These are phyloP conservation scores for Siniperca chuatsi DNA, from an alignment of 2,113 vertebrate species.

Conservation along the genomic window DNA sequence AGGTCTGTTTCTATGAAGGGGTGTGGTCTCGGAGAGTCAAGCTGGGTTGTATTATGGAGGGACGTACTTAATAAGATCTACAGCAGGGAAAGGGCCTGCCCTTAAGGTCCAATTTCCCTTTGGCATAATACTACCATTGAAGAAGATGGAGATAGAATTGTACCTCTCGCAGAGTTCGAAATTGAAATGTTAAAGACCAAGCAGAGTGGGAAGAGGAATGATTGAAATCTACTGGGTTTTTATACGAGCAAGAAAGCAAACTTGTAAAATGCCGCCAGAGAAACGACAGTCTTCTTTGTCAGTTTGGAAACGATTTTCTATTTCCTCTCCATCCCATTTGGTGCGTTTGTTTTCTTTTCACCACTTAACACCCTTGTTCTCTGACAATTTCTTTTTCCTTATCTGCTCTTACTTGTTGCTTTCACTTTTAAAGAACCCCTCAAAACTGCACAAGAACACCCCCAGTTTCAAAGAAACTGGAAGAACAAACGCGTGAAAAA, in stretches of 20 bases:
- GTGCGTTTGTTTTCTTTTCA: slow-evolving; percentile 25
- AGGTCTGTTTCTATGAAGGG: slow-evolving; percentile 58
- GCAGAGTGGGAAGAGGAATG: slow-evolving; percentile 45
- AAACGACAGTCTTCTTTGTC: background rate
- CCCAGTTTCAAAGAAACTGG: slow-evolving; percentile 55
- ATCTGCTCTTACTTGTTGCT: slow-evolving; percentile 14
- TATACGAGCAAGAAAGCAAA: background rate
- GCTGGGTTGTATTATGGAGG: slow-evolving; percentile 69
- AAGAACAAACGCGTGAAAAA: slow-evolving; percentile 64
- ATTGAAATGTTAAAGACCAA: slow-evolving; percentile 72
- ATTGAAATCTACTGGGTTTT: slow-evolving; percentile 35
- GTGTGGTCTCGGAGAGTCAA: slow-evolving; percentile 62
- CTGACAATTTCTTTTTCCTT: background rate
- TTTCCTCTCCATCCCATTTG: background rate
- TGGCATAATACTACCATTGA: slow-evolving; percentile 67
- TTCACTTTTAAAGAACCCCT: slow-evolving; percentile 37
- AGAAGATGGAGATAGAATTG: slow-evolving; percentile 60
- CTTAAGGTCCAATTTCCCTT: slow-evolving; percentile 72
- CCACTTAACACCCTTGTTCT: background rate
- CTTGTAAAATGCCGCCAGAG: background rate
- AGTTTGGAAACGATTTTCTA: background rate
- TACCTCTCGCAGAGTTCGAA: slow-evolving; percentile 61
- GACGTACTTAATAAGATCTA: slow-evolving; percentile 74
- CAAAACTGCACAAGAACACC: slow-evolving; percentile 30
- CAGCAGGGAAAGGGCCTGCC: slow-evolving; percentile 68